Conservation (phyloP, 2,888 invertebrate species). For the Cosmopolites sordidus region DNA sequence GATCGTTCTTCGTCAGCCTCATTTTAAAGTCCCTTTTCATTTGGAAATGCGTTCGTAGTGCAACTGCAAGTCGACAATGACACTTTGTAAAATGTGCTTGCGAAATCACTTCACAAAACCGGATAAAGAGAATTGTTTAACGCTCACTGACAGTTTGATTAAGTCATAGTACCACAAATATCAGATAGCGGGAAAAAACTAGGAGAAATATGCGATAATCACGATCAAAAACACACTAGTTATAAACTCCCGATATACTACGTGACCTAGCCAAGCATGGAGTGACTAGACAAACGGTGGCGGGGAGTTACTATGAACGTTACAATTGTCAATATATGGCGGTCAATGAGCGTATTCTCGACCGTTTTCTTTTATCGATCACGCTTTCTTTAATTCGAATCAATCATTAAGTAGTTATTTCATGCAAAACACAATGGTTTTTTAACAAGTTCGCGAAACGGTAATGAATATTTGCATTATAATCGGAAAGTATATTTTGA, state of each 20-base stretch:
- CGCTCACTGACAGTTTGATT: not conserved
- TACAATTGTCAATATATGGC: not conserved
- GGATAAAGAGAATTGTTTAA: not conserved
- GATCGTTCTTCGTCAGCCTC: slow-evolving; percentile 56
- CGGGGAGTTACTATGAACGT: slow-evolving; percentile 2
- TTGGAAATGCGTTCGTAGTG: slow-evolving; percentile 7
- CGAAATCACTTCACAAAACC: not conserved
- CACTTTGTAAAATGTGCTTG: not conserved
- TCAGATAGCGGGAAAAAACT: not conserved
- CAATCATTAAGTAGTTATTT: too few relatives aligned
- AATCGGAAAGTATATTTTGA: not conserved
- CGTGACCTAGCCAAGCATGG: slow-evolving; percentile 6
- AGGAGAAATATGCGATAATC: not conserved
- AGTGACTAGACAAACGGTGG: slow-evolving; percentile 4
- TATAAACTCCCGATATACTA: not conserved
- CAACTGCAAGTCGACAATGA: not conserved
- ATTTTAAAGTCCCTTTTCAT: slow-evolving; percentile 36
- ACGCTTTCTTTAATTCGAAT: not conserved
- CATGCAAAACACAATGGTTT: too few relatives aligned
- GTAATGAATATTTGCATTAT: too few relatives aligned
- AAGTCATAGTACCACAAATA: not conserved
- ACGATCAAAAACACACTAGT: not conserved
- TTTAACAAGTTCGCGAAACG: too few relatives aligned
- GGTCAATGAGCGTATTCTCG: not conserved
- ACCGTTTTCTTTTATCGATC: not conserved